These are phyloP conservation scores for Podilymbus podiceps DNA, from an alignment of 2,113 vertebrate genomes.

Conservation along the genomic window DNA sequence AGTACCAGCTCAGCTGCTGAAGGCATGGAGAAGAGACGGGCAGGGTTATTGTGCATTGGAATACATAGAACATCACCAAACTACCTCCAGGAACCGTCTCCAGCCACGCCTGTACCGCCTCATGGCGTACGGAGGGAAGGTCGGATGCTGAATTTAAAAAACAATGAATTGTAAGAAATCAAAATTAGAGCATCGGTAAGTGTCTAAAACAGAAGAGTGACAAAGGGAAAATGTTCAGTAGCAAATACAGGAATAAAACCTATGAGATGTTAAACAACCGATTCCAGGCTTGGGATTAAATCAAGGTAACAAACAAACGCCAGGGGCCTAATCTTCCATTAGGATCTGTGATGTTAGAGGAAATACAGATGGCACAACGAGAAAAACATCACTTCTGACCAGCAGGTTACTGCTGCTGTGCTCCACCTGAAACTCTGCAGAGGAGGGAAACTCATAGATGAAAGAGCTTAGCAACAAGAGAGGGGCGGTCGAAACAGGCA, in stretches of 20 bases:
- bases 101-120: constrained; percentile 97
- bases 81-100: constrained; percentile 97
- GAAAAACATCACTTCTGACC: background rate
- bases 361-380: background rate
- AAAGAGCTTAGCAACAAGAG: background rate
- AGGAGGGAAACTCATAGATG: background rate
- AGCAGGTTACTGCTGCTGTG: background rate
- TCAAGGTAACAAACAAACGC: background rate
- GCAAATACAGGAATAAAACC: constrained; percentile 12
- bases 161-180: constrained; percentile 70
- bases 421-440: background rate
- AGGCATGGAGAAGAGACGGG: constrained; percentile 59
- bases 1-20: constrained; percentile 69
- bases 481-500: accelerated
- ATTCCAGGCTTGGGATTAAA: background rate
- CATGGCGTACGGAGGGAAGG: constrained; percentile 87
- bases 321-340: background rate
- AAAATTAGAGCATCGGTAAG: constrained; percentile 49
- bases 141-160: constrained; percentile 85
- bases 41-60: constrained; percentile 70
- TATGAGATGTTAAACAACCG: background rate
- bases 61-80: constrained; percentile 74
- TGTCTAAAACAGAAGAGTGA: constrained; percentile 12
- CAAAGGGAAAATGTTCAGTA: background rate
- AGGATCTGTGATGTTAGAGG: background rate